phyloP scores from a whole-genome alignment of 2,797 vertebrate genomes.

The Pantherophis alleghaniensis region DNA sequence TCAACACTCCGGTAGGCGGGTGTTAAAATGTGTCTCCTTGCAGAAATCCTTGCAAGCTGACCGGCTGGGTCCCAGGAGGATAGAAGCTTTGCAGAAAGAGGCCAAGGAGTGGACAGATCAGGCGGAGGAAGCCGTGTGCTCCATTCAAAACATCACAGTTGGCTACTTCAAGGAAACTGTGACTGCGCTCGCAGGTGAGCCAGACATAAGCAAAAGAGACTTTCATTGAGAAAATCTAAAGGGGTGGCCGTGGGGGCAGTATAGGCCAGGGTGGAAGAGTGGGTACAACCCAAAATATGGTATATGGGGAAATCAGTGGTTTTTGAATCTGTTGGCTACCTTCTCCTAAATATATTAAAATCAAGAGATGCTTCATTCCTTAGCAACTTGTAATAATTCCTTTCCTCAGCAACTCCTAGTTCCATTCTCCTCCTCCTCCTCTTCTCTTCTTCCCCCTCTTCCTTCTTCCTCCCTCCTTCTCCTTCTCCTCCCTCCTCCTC shows the following conservation, averaged over 20 bases:
- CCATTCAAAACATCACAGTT: conserved; percentile 93
- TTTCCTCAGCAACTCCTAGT: background rate
- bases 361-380: background rate
- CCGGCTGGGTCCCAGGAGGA: conserved; percentile 88
- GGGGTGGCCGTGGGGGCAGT: too few species aligned
- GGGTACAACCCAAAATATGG: background rate
- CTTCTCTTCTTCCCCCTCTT: background rate
- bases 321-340: background rate
- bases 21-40: conserved; percentile 35
- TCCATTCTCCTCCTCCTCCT: background rate
- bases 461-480: too few species aligned
- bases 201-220: background rate
- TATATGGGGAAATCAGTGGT: background rate
- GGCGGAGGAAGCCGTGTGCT: conserved; percentile 83
- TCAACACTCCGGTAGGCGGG: too few species aligned
- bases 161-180: conserved; percentile 92
- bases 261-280: background rate
- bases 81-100: conserved; percentile 83
- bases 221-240: too few species aligned
- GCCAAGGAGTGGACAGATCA: conserved; percentile 84
- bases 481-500: too few species aligned
- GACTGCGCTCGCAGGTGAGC: conserved; percentile 84
- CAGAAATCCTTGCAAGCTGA: conserved; percentile 90
- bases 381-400: background rate
- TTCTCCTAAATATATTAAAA: background rate